Percentiles rank a stretch among this genome's conserved stretches.
These are phyloP conservation scores for Plotosus lineatus DNA, from an alignment of 2,113 vertebrate genomes.

Conservation along the genomic window DNA sequence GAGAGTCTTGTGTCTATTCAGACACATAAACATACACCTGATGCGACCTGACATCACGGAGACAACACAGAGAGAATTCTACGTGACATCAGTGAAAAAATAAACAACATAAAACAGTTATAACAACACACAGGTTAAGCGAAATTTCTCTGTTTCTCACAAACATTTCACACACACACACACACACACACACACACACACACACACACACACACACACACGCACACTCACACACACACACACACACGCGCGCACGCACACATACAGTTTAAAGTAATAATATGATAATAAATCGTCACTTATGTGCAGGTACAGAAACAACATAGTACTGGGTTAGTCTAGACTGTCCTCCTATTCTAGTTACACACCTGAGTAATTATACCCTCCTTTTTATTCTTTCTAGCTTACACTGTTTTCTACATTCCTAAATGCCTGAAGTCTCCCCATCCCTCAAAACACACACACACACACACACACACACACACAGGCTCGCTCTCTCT, in stretches of 20 bases:
- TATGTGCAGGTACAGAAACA: constrained; percentile 60
- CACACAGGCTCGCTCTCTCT: neutral
- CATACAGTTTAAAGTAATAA: constrained; percentile 45
- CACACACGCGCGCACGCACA: neutral
- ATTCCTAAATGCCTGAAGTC: constrained; percentile 48
- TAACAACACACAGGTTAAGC: constrained; percentile 56
- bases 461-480: constrained; percentile 13
- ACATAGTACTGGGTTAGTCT: constrained; percentile 50
- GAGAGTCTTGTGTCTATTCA: constrained; percentile 34
- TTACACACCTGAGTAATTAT: constrained; percentile 64
- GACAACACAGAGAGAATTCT: constrained; percentile 47
- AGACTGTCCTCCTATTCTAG: constrained; percentile 50
- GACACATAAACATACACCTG: constrained; percentile 30
- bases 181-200: constrained; percentile 10
- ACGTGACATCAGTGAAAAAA: constrained; percentile 51
- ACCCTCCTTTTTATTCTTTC: constrained; percentile 49
- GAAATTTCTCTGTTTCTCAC: constrained; percentile 36
- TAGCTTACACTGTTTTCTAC: constrained; percentile 52
- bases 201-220: neutral
- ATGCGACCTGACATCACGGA: constrained; percentile 13
- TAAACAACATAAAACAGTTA: neutral
- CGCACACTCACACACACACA: constrained; percentile 13
- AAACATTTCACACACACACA: constrained; percentile 1
- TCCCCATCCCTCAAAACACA: neutral
- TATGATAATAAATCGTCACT: constrained; percentile 55